Evolutionary conservation across 2,797 vertebrate genomes (phyloP).

Genomic region (Mus caroli): DNA sequence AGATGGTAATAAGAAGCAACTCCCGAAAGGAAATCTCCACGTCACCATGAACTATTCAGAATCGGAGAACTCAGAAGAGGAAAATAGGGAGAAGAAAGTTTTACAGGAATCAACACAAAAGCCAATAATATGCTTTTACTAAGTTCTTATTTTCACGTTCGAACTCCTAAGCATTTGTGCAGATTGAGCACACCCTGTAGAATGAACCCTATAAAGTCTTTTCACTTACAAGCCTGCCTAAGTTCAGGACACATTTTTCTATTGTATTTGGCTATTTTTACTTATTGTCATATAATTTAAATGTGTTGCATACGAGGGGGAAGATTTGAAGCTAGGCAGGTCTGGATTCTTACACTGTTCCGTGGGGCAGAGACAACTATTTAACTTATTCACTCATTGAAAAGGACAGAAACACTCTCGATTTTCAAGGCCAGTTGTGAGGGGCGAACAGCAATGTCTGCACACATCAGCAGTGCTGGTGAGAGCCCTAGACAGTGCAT

Average conservation of each 20-base stretch:
- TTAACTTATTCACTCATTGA: background rate
- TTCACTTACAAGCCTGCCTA: background rate
- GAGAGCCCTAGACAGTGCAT: background rate
- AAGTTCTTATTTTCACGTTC: slow-evolving; percentile 20
- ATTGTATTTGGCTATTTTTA: slow-evolving; percentile 26
- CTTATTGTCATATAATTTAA: slow-evolving; percentile 44
- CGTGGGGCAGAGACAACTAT: background rate
- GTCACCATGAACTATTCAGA: slow-evolving; percentile 12
- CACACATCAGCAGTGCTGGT: background rate
- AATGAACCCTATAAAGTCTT: background rate
- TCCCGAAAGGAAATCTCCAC: slow-evolving; percentile 29
- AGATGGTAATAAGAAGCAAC: slow-evolving; percentile 51
- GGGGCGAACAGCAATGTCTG: background rate
- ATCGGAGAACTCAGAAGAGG: slow-evolving; percentile 13
- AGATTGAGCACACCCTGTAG: background rate
- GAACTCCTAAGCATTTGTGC: background rate
- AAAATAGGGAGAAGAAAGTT: slow-evolving; percentile 34
- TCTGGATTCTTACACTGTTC: slow-evolving; percentile 24
- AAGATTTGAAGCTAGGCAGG: background rate
- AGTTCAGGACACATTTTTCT: slow-evolving; percentile 34
- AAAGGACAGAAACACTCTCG: background rate
- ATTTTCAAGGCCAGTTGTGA: background rate
- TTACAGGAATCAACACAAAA: background rate
- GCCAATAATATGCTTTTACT: background rate
- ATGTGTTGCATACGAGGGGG: background rate